These are phyloP conservation scores for Carposina sasakii DNA, from an alignment of 1,140 invertebrate species.

Conservation along the genomic window DNA sequence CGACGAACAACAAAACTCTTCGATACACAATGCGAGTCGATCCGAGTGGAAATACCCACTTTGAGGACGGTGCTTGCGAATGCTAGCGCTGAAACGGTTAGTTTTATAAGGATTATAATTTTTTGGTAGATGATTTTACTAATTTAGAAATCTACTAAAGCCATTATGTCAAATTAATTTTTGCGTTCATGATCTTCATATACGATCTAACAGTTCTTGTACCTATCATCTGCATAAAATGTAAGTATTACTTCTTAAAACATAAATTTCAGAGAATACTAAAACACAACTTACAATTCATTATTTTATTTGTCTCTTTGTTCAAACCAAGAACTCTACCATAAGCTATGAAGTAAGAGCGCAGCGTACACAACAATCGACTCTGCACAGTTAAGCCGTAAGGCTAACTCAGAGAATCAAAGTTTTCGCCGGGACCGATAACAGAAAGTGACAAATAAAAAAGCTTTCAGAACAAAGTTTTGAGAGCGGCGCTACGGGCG, in stretches of 20 bases:
- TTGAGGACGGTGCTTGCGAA: no score
- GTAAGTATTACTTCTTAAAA: no score
- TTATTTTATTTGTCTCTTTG: no score
- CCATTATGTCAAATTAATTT: no score
- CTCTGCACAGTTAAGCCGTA: constrained; percentile 28
- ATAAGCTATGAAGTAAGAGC: no score
- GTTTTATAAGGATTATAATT: not conserved
- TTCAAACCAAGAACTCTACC: no score
- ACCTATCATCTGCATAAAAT: no score
- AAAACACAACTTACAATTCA: no score
- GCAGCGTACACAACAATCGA: no score
- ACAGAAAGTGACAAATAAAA: constrained; percentile 67
- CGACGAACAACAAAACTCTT: constrained; percentile 52
- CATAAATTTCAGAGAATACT: no score
- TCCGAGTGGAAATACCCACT: not conserved
- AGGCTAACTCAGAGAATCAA: constrained; percentile 29
- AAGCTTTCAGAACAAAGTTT: constrained; percentile 68
- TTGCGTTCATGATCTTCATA: no score
- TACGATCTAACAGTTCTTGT: no score
- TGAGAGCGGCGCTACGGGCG: constrained; percentile 58
- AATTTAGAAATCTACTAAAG: not conserved
- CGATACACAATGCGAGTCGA: not conserved
- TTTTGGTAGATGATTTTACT: not conserved
- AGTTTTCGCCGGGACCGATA: constrained; percentile 54
- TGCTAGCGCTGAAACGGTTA: not conserved